These are phyloP conservation scores for Octopus sinensis DNA, from an alignment of 1,140 invertebrate species.

Conservation along the genomic window DNA sequence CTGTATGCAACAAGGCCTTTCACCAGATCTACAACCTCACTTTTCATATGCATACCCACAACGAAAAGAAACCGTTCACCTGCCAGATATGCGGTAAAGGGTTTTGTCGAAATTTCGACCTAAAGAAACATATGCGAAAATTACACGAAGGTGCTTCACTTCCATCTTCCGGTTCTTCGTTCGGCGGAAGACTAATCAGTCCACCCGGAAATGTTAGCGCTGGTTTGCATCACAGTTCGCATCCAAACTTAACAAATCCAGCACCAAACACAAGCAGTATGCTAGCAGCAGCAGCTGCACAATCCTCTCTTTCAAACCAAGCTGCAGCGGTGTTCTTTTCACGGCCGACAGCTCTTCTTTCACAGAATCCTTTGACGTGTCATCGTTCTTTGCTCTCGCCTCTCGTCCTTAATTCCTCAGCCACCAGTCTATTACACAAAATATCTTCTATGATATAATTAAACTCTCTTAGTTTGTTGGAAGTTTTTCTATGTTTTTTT, in stretches of 20 bases:
- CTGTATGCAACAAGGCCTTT: slow-evolving; percentile 25
- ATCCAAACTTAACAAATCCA: slow-evolving; percentile 1
- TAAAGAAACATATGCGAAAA: slow-evolving; percentile 64
- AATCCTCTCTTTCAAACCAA: slow-evolving; percentile 27
- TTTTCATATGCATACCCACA: slow-evolving; percentile 29
- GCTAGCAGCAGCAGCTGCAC: slow-evolving; percentile 27
- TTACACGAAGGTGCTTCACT: slow-evolving; percentile 65
- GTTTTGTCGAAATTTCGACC: slow-evolving; percentile 26
- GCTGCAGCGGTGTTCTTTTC: slow-evolving; percentile 20
- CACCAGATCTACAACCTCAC: slow-evolving; percentile 20
- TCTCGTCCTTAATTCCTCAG: slow-evolving; percentile 33
- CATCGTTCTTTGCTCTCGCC: slow-evolving; percentile 36
- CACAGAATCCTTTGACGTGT: slow-evolving; percentile 23
- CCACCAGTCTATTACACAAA: slow-evolving; percentile 36
- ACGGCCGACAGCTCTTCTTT: neutral
- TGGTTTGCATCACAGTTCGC: neutral
- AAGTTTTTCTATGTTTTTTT: no score
- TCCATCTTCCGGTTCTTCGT: slow-evolving; percentile 1
- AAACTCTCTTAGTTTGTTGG: no score
- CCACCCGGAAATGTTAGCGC: slow-evolving; percentile 2
- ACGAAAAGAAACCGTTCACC: slow-evolving; percentile 27
- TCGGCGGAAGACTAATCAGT: neutral
- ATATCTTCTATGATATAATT: slow-evolving; percentile 38
- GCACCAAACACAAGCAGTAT: slow-evolving; percentile 11
- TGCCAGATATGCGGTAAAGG: slow-evolving; percentile 30